phyloP scores from a whole-genome alignment of 2,888 invertebrate species.

The Coecobrya sp. region DNA sequence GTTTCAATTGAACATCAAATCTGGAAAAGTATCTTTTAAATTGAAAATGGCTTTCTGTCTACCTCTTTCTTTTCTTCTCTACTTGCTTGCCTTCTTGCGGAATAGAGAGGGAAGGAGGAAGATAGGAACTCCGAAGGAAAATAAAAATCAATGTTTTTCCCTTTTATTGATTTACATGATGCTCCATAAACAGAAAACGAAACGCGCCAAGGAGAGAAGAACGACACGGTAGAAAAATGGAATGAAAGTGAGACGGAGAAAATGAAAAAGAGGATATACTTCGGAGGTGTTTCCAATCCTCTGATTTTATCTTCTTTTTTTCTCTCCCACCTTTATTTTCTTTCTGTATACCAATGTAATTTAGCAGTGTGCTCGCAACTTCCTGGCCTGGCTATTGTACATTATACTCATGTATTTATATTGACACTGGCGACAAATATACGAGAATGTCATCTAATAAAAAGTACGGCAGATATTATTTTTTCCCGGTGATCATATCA shows the following conservation, averaged over 20 bases:
- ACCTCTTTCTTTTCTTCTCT: neutral
- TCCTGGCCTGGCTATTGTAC: neutral
- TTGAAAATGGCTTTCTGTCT: slow-evolving; percentile 59
- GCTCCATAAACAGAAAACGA: slow-evolving; percentile 59
- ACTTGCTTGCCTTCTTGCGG: neutral
- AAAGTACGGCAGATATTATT: neutral
- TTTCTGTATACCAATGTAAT: slow-evolving; percentile 12
- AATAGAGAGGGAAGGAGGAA: neutral
- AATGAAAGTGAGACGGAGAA: slow-evolving; percentile 51
- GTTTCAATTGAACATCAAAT: slow-evolving; percentile 52
- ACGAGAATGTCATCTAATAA: neutral
- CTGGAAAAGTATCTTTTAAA: slow-evolving; percentile 51
- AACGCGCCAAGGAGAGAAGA: neutral
- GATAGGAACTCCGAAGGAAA: slow-evolving; percentile 21
- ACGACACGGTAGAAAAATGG: neutral
- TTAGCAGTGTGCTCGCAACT: slow-evolving; percentile 19
- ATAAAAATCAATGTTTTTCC: slow-evolving; percentile 54
- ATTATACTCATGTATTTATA: neutral
- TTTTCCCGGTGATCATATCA: neutral
- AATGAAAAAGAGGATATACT: slow-evolving; percentile 34
- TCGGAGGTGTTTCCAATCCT: slow-evolving; percentile 61
- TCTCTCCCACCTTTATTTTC: neutral
- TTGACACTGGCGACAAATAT: slow-evolving; percentile 7
- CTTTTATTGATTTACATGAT: slow-evolving; percentile 78
- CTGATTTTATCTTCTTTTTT: slow-evolving; percentile 56